Evolutionary conservation across 2,113 vertebrate species (phyloP), one percentile per base, ranked within the genome.

Genomic region (Megaleporinus macrocephalus): DNA sequence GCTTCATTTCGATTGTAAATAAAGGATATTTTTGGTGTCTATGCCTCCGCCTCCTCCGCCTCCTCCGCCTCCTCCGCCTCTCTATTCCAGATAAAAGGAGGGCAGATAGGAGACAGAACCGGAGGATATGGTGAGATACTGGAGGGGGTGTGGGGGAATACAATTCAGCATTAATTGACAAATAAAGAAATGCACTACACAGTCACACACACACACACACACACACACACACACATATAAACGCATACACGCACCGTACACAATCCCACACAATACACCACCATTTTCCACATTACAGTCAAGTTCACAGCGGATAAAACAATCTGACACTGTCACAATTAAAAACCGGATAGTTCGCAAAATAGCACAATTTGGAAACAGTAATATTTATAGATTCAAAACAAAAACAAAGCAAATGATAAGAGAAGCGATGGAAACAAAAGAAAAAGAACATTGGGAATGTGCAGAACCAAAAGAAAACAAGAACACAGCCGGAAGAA

Each of bases 241-340:
- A 76, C 57, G 72, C 55, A 49, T 15, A 87, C 84, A 78, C 78
- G 75, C 65, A 59, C 80, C 33, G 69, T 36, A 91, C 88, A 73
- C 27, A 86, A 90, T 80, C 90, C 79, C 84, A 89, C 88, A 93
- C 88, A 77, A 84, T 82, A 78, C 41, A 80, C 5, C 78, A 73
- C 26, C 72, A 69, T 41, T 22, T 79, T 73, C 63, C 79, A 83
- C 59, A 66, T 78, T 24, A 80, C 74, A 83, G 87, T 82, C 78
- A 86, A 85, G 88, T 89, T 92, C 91, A 93, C 91, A 87, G 86
- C 86, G 84, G 80, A 86, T 78, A 83, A 88, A 90, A 91, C 89
- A 62, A 89, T 89, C 86, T 36, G 71, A 89, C 81, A 87, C 80
- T 85, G 85, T 91, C 80, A 88, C 87, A 85, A 82, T 85, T 90